Evolutionary conservation across 2,113 vertebrate genomes (phyloP).

Genomic region (Mellivora capensis): DNA sequence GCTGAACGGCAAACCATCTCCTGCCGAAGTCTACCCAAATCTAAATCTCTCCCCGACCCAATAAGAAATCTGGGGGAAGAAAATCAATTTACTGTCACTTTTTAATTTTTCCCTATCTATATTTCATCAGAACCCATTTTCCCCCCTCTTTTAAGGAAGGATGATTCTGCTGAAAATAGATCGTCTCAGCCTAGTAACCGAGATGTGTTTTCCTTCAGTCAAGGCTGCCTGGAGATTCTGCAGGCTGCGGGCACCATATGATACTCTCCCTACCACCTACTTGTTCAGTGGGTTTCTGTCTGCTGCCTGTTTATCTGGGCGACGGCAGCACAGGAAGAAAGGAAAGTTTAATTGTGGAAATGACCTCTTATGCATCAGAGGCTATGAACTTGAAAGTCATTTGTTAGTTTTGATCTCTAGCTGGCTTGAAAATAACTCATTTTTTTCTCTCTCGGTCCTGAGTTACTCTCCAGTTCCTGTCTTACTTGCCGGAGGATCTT

Average conservation of each 20-base stretch:
- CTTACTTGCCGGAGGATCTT: slow-evolving; percentile 3
- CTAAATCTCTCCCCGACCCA: not conserved
- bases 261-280: slow-evolving; percentile 61
- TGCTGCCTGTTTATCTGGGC: slow-evolving; percentile 72
- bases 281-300: slow-evolving; percentile 52
- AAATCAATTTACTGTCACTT: not conserved
- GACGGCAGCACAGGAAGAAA: not conserved
- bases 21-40: not conserved
- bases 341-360: slow-evolving; percentile 32
- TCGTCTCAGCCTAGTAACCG: not conserved
- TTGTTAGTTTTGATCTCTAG: slow-evolving; percentile 43
- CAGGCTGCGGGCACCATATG: not conserved
- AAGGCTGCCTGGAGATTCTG: not conserved
- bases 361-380: slow-evolving; percentile 53
- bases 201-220: slow-evolving; percentile 40
- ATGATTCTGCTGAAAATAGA: not conserved
- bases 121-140: not conserved
- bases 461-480: not conserved
- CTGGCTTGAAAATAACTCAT: slow-evolving; percentile 47
- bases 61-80: not conserved
- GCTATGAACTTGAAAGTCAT: slow-evolving; percentile 29
- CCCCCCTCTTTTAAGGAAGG: not conserved
- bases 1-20: not conserved
- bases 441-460: not conserved
- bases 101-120: not conserved